Evolutionary conservation across 2,113 vertebrate genomes (phyloP), one percentile per base, ranked within the genome.

Genomic region (Boleophthalmus pectinirostris): DNA sequence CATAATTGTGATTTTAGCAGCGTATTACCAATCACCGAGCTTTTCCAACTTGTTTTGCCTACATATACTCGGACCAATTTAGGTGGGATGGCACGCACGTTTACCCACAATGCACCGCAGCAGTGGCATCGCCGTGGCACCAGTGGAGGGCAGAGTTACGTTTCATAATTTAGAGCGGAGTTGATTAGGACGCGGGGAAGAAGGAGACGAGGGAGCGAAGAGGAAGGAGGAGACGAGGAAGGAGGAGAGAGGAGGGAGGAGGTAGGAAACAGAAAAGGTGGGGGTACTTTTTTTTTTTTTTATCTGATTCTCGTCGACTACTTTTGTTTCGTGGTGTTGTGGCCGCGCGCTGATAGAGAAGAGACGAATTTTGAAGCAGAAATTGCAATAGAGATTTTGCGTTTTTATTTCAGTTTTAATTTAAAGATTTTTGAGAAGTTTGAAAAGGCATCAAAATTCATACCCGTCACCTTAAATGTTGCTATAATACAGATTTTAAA

Each of bases 121-220:
- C 23, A 43, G 47, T 82, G 72, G 61, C 84, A 87, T 80, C 88
- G 91, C 89, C 85, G 82, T 92, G 89, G 93, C 95, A 91, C 96
- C 96, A 97, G 96, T 95, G 97, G 96, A 96, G 95, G 96, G 96
- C 96, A 97, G 96, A 95, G 94, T 96, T 96, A 96, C 95, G 94
- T 97, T 95, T 95, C 95, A 92, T 83, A 93, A 92, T 89, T 87
- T 85, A 88, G 83, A 82, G n/a, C 71, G 72, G 89, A 76, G 80
- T 90, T 90, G 90, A 91, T 93, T 91, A 89, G 86, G 86, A 90
- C 87, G 81, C 89, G 83, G 77, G 29, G 66, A 74, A 56, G 78
- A 78, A 68, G 45, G 23, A 65, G 68, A 47, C 46, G 33, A 63
- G 51, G 56, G 25, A n/a, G 20, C 6, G 68, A 68, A 71, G 64